These are phyloP conservation scores for Astyanax mexicanus DNA, from an alignment of 2,797 vertebrate species.

Conservation along the genomic window DNA sequence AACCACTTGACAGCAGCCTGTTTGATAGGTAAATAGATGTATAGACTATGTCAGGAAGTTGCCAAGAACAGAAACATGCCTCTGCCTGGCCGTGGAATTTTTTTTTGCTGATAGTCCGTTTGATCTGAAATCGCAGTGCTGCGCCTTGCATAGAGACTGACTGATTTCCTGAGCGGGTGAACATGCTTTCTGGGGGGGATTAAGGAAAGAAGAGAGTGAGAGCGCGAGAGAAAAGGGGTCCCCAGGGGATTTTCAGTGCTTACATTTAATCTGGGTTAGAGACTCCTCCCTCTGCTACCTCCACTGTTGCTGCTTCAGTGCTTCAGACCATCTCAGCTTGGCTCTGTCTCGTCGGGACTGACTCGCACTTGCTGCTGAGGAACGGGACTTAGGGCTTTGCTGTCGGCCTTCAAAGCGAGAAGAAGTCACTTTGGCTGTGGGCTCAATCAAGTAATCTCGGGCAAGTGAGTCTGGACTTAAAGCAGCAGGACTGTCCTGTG, in stretches of 20 bases:
- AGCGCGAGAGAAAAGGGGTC: conserved; percentile 2
- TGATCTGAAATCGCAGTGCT: not conserved
- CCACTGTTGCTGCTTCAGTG: conserved; percentile 16
- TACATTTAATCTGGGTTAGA: conserved; percentile 61
- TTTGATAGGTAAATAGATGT: too few relatives aligned
- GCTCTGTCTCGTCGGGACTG: conserved; percentile 19
- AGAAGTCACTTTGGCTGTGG: not conserved
- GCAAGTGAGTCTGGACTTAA: conserved; percentile 14
- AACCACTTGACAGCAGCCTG: not conserved
- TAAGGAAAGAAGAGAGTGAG: conserved; percentile 52
- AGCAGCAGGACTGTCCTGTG: conserved; percentile 1
- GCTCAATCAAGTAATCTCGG: not conserved
- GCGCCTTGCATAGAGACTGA: conserved; percentile 3
- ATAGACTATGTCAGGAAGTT: too few relatives aligned
- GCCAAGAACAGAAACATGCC: not conserved
- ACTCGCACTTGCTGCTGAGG: not conserved
- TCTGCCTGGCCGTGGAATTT: not conserved
- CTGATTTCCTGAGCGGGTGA: conserved; percentile 11
- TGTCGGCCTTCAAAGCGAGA: not conserved
- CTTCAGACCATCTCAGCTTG: conserved; percentile 16
- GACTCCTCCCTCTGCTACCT: conserved; percentile 67
- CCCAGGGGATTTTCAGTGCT: conserved; percentile 67
- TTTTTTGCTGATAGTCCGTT: not conserved
- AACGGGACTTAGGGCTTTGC: conserved; percentile 3
- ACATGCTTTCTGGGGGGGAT: conserved; percentile 61